Conservation (phyloP, 2,113 vertebrate genomes). For the Thalassoma bifasciatum region DNA sequence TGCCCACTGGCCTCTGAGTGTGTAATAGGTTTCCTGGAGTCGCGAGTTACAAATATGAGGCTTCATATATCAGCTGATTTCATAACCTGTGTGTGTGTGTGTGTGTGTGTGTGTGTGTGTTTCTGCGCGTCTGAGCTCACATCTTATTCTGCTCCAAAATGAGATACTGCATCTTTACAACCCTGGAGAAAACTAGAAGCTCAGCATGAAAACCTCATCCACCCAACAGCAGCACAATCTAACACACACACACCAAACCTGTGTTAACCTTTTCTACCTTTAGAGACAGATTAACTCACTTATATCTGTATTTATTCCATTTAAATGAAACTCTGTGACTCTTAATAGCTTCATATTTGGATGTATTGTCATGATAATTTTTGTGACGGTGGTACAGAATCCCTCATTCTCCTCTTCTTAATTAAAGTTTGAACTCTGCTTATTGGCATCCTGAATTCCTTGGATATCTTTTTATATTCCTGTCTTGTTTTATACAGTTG, state of each 20-base stretch:
- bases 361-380: not conserved
- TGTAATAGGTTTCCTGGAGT: constrained; percentile 37
- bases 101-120: not conserved
- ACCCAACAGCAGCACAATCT: not conserved
- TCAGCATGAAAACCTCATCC: not conserved
- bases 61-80: constrained; percentile 27
- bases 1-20: not conserved
- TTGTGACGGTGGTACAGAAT: too few species aligned
- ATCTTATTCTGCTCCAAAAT: constrained; percentile 10
- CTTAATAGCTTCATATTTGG: not conserved
- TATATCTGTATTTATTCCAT: not conserved
- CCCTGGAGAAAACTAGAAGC: not conserved
- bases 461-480: too few species aligned
- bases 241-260: not conserved
- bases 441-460: too few species aligned
- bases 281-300: not conserved
- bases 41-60: constrained; percentile 16
- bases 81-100: not conserved
- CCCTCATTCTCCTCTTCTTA: too few species aligned
- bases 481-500: too few species aligned
- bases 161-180: constrained; percentile 5
- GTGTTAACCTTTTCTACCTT: not conserved
- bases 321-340: not conserved
- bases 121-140: not conserved
- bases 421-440: too few species aligned